Percentiles rank a stretch among this genome's conserved stretches.
These are phyloP conservation scores for Rhynchomys soricoides DNA, from an alignment of 2,113 vertebrate genomes.

Conservation along the genomic window DNA sequence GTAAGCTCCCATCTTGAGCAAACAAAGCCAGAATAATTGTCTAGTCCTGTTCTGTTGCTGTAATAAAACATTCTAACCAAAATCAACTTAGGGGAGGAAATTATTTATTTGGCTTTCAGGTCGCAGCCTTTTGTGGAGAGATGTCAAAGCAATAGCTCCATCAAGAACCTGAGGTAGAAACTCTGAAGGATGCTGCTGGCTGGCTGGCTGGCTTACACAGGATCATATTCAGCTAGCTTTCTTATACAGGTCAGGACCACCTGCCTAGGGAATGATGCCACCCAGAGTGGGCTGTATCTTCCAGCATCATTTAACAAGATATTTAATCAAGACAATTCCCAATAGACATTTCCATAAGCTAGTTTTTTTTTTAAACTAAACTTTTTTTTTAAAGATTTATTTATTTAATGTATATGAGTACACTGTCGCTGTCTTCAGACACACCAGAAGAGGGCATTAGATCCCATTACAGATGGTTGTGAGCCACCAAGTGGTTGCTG, in stretches of 20 bases:
- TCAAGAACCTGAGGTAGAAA: neutral
- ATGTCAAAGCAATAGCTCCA: neutral
- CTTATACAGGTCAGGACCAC: neutral
- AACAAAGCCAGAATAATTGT: neutral
- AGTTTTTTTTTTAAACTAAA: too few species aligned
- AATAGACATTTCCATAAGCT: neutral
- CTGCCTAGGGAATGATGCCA: neutral
- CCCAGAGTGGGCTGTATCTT: neutral
- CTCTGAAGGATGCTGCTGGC: neutral
- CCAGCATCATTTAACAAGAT: neutral
- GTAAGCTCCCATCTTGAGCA: neutral
- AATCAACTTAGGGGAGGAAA: neutral
- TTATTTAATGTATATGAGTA: too few species aligned
- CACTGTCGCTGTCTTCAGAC: too few species aligned
- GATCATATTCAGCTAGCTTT: neutral
- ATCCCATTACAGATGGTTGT: too few species aligned
- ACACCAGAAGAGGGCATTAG: too few species aligned
- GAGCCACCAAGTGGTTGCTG: too few species aligned
- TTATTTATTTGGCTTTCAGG: neutral
- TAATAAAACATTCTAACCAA: neutral
- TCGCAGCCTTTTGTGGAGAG: too few species aligned
- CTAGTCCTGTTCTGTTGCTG: neutral
- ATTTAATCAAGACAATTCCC: neutral
- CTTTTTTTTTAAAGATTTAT: too few species aligned
- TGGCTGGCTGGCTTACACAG: neutral